Base-by-base conservation (phyloP, 2,888 invertebrate genomes). In the Sialis lutaria region DNA sequence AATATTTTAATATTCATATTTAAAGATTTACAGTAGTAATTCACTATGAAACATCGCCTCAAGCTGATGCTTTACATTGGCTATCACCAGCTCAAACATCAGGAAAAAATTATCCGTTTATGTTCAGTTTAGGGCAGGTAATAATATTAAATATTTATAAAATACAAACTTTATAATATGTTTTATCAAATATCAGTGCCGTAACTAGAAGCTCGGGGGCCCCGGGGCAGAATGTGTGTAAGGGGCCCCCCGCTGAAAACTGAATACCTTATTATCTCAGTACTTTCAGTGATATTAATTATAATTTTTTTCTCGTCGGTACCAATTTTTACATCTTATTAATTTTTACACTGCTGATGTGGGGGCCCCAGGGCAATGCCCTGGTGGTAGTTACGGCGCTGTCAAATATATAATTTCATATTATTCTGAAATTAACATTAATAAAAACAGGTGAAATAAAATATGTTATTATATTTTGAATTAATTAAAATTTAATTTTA, bases 51-150 rank as follows among this genome's bases (percentile, higher is more conserved):
- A 89, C 90, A 0, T 74, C 77, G 9, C 77, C 82, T 1, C 64
- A 74, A n/a, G 84, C 88, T 1, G 80, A 83, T 44, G 95, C 86
- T 1, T 67, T 96, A 45, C 91, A 92, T 64, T 96, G 95, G 93
- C 64, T 96, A 51, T 74, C 74, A 22, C 80, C 88, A 1, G 75
- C 78, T 53, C 92, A 92, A 67, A 96, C 95, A 1, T 75, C 86
- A 7, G 92, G 91, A 49, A 87, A 88, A 61, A 71, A 75, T 54
- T 75, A 83, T 59, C 92, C 93, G 0, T 95, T 84, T 59, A 65
- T 95, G 57, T 87, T 85, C 66, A 85, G 84, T 52, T 86, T 87
- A 59, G 85, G 84, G 60, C 79, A 86, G 70, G 79, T 79, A 65
- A 58, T 46, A 53, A 5, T 10, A 40, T n/a, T n/a, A n/a, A n/a